A percentile compares a stretch with the other conserved stretches of the same genome.
phyloP scores from a whole-genome alignment of 2,797 vertebrate genomes.

The Neopelma chrysocephalum region DNA sequence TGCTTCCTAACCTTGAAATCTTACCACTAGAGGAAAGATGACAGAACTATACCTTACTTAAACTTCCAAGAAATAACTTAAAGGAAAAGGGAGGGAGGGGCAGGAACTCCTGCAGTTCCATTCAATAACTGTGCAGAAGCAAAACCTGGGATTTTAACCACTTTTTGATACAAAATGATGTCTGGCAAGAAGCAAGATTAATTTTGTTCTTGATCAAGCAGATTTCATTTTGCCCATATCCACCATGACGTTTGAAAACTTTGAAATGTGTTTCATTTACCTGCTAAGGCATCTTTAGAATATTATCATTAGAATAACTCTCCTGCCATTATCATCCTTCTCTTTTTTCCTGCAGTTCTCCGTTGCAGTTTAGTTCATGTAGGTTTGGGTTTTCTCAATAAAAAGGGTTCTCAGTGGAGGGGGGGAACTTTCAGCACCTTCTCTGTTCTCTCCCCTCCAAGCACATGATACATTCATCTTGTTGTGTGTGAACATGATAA shows the following conservation, averaged over 20 bases:
- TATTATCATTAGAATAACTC: neutral
- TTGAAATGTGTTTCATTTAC: neutral
- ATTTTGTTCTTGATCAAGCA: neutral
- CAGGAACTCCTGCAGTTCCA: neutral
- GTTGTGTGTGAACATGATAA: neutral
- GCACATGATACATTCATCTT: neutral
- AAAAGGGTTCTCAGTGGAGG: neutral
- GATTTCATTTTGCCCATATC: neutral
- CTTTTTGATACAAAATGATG: accelerated
- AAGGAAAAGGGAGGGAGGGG: neutral
- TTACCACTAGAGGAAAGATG: neutral
- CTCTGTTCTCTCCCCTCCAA: neutral
- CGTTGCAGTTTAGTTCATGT: neutral
- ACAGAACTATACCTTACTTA: neutral
- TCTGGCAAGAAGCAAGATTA: neutral
- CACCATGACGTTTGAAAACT: neutral
- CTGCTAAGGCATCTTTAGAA: neutral
- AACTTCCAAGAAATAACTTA: neutral
- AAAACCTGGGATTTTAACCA: neutral
- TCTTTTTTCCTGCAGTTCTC: neutral
- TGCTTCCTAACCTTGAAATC: neutral
- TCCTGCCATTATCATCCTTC: neutral
- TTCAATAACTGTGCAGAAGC: neutral
- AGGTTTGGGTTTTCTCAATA: neutral
- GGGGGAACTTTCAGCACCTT: neutral